Conservation (phyloP, 2,888 invertebrate species). For the Chloroclysta siterata region DNA sequence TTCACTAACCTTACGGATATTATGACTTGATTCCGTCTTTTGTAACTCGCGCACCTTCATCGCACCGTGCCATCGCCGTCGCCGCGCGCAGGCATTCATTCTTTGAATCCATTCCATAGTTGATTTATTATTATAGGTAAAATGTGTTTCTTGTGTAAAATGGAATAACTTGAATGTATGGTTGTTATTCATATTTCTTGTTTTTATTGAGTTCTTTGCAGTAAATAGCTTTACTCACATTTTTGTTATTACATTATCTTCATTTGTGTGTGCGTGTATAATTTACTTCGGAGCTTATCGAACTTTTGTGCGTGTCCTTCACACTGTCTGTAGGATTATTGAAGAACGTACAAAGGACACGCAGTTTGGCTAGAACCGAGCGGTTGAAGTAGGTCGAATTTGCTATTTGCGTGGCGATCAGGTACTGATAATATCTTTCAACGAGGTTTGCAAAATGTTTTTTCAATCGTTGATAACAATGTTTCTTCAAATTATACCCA, state of each 20-base stretch:
- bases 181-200: slow-evolving; percentile 19
- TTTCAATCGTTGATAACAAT: no score
- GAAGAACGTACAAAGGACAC: slow-evolving; percentile 33
- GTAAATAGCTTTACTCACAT: slow-evolving; percentile 21
- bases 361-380: slow-evolving; percentile 8
- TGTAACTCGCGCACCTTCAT: slow-evolving; percentile 54
- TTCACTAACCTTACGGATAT: slow-evolving; percentile 73
- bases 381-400: slow-evolving; percentile 18
- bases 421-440: neutral
- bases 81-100: slow-evolving; percentile 43
- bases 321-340: slow-evolving; percentile 32
- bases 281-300: slow-evolving; percentile 19
- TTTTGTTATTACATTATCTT: slow-evolving; percentile 20
- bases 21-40: slow-evolving; percentile 62
- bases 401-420: slow-evolving; percentile 4
- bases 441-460: neutral
- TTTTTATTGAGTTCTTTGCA: slow-evolving; percentile 22
- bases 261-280: slow-evolving; percentile 16
- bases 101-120: slow-evolving; percentile 28
- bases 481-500: neutral
- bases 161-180: slow-evolving; percentile 23
- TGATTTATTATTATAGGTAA: slow-evolving; percentile 25
- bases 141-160: slow-evolving; percentile 32
- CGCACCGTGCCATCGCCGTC: slow-evolving; percentile 34
- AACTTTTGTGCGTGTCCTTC: slow-evolving; percentile 28